These are phyloP conservation scores for Triplophysa tibetana DNA, from an alignment of 2,113 vertebrate species.

Conservation along the genomic window DNA sequence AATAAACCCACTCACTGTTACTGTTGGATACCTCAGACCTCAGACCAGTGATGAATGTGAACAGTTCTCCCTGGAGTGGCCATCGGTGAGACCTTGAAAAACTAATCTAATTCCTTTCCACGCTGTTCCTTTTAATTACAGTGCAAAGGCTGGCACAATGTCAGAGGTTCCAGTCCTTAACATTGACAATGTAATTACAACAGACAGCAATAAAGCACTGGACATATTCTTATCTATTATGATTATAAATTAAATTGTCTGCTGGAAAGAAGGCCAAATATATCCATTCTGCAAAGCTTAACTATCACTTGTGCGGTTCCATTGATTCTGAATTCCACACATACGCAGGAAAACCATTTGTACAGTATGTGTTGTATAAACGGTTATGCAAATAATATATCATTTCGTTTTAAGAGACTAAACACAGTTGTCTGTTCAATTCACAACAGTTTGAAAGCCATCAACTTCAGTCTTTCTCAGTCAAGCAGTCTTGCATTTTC, in stretches of 20 bases:
- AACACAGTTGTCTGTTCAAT: constrained; percentile 11
- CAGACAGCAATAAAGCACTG: constrained; percentile 32
- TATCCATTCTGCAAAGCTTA: constrained; percentile 23
- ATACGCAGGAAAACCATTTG: background rate
- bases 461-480: too few species aligned
- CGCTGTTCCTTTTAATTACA: constrained; percentile 48
- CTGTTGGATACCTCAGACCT: constrained; percentile 6
- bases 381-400: background rate
- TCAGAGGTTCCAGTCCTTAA: constrained; percentile 32
- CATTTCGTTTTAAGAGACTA: background rate
- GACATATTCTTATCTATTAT: constrained; percentile 32
- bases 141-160: background rate
- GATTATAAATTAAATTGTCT: constrained; percentile 36
- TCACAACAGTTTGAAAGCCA: background rate
- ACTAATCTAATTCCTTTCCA: constrained; percentile 43
- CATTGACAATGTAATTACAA: constrained; percentile 40
- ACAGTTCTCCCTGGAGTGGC: constrained; percentile 3
- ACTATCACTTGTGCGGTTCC: constrained; percentile 2
- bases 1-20: background rate
- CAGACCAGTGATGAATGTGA: constrained; percentile 18
- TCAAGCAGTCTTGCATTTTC: background rate
- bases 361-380: background rate
- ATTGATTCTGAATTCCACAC: constrained; percentile 1
- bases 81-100: constrained; percentile 44
- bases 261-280: constrained; percentile 3